phyloP scores from a whole-genome alignment of 2,888 invertebrate species.

The Lapara coniferarum region DNA sequence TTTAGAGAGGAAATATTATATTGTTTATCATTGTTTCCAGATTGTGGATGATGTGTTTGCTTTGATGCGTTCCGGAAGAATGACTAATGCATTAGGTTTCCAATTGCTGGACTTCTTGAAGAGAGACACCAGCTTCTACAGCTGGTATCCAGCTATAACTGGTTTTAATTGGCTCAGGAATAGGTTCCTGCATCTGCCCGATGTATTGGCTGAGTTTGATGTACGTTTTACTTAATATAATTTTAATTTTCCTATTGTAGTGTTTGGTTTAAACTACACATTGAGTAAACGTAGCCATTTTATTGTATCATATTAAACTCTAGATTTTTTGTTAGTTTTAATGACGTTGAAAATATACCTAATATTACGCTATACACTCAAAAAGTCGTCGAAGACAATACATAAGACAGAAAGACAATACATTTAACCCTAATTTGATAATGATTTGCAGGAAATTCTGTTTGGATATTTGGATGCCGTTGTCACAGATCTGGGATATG shows the following conservation, averaged over 20 bases:
- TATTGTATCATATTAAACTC: no score
- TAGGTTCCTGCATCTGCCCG: conserved; percentile 67
- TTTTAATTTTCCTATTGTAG: neutral
- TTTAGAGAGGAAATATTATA: no score
- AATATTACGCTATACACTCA: no score
- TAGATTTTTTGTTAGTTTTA: no score
- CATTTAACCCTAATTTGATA: no score
- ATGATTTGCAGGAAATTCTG: conserved; percentile 53
- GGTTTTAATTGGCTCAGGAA: conserved; percentile 75
- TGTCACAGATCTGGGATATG: conserved; percentile 58
- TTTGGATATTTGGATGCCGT: conserved; percentile 57
- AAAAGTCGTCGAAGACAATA: no score
- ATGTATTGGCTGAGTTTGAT: conserved; percentile 57
- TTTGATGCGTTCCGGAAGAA: conserved; percentile 65
- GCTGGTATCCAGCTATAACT: conserved; percentile 73
- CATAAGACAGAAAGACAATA: no score
- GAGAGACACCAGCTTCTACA: conserved; percentile 67
- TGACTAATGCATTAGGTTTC: conserved; percentile 65
- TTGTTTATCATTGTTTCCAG: conserved; percentile 46
- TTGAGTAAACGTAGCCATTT: no score
- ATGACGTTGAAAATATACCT: no score
- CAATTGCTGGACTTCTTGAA: conserved; percentile 69
- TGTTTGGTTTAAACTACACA: neutral
- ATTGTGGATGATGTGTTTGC: conserved; percentile 78
- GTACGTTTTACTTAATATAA: conserved; percentile 49